Conservation (phyloP, 1,140 invertebrate genomes). For the Drosophila carrolli region DNA sequence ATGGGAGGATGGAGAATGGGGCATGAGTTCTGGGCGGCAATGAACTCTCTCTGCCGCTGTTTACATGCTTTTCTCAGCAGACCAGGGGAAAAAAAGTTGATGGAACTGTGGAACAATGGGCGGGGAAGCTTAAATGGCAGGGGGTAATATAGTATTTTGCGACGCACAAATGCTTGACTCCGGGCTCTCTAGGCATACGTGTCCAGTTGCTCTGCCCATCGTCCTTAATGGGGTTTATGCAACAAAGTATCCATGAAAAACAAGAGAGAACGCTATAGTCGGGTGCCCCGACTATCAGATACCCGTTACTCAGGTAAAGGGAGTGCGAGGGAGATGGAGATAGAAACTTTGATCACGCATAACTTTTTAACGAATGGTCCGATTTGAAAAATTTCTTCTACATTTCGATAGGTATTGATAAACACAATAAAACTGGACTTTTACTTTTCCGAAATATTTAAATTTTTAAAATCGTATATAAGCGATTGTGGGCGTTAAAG, state of each 20-base stretch:
- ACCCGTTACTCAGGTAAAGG: too few relatives aligned
- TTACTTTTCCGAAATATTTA: too few relatives aligned
- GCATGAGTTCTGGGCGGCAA: not conserved
- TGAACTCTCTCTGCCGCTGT: slow-evolving; percentile 12
- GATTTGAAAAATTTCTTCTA: too few relatives aligned
- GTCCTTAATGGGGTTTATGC: slow-evolving; percentile 17
- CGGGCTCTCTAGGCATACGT: slow-evolving; percentile 24
- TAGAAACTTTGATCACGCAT: too few relatives aligned
- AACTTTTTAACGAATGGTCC: too few relatives aligned
- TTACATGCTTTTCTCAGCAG: slow-evolving; percentile 1
- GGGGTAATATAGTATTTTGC: slow-evolving; percentile 40
- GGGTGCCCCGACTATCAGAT: too few relatives aligned
- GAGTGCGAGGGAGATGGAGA: too few relatives aligned
- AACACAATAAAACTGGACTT: too few relatives aligned
- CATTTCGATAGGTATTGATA: too few relatives aligned
- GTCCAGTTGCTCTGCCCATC: slow-evolving; percentile 13
- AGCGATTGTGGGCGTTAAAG: too few relatives aligned
- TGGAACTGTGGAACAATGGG: not conserved
- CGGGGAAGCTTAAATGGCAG: not conserved
- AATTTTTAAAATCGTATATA: too few relatives aligned
- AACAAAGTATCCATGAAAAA: not conserved
- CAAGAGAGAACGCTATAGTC: too few relatives aligned
- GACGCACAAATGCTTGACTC: slow-evolving; percentile 29
- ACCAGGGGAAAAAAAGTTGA: not conserved
- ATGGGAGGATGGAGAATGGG: not conserved